Evolutionary conservation across 2,113 vertebrate genomes (phyloP), one percentile per base, ranked within the genome.

Genomic region (Prionailurus viverrinus): DNA sequence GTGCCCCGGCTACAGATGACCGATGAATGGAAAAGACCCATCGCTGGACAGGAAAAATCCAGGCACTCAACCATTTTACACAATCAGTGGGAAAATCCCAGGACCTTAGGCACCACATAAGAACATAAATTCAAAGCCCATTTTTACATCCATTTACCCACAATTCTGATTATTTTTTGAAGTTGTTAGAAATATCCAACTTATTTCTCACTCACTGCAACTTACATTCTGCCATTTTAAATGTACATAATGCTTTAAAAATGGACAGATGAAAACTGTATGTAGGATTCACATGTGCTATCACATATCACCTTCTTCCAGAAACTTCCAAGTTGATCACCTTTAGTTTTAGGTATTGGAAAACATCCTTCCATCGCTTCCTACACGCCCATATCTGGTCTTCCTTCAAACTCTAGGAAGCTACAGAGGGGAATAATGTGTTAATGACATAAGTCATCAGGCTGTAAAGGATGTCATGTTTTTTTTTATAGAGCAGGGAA

Each of bases 401-500:
- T 93, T 69, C 36, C 71, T 93, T 73, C 6, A 18, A 76, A 95
- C 63, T 51, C 19, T 3, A 81, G 41, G 7, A 83, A 82, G 78
- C n/a, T 61, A 89, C 58, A 41, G 18, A 21, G 27, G 51, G 33
- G 81, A 92, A 55, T 8, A 97, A 87, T 18, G 89, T 87, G 94
- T 94, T 80, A 89, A 97, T 14, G 15, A 96, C 95, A 53, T 55
- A 63, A 96, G 69, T 74, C 94, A 92, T 33, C 23, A 3, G n/a
- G 18, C 90, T 97, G 78, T 96, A 36, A 53, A 84, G 97, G 95
- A 98, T 4, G 16, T 0, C 3, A 63, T 69, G 41, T 33, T 97
- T 94, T 97, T 45, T 93, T 87, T 90, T 85, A 95, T 71, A 97
- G 95, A 96, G 78, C 53, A 45, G 33, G 0, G 85, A 95, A 96